These are phyloP conservation scores for Trinectes maculatus DNA, from an alignment of 2,113 vertebrate genomes.

Conservation along the genomic window DNA sequence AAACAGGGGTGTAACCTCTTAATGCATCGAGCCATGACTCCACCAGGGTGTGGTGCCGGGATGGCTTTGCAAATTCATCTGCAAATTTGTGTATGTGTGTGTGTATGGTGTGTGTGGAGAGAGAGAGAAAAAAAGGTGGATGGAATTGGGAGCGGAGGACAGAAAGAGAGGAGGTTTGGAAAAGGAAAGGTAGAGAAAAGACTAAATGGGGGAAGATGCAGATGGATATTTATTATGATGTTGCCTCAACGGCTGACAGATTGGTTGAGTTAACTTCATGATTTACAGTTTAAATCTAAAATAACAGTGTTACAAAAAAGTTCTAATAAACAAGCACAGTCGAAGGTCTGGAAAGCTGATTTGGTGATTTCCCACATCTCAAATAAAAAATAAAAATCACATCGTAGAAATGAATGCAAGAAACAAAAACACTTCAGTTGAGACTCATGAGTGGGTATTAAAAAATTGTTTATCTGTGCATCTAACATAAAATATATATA, in stretches of 20 bases:
- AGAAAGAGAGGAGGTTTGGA: not conserved
- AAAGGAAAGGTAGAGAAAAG: not conserved
- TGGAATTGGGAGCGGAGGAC: not conserved
- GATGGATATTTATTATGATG: not conserved
- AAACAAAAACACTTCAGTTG: not conserved
- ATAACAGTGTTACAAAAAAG: not conserved
- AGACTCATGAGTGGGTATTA: not conserved
- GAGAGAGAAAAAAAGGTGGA: too few species aligned
- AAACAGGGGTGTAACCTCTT: constrained; percentile 71
- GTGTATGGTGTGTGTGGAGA: constrained; percentile 8
- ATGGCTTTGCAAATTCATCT: constrained; percentile 34
- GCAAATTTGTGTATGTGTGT: constrained; percentile 10
- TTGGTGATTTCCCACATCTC: too few species aligned
- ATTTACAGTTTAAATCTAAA: not conserved
- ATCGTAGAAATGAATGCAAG: not conserved
- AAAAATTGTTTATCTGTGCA: too few species aligned
- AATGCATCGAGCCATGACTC: constrained; percentile 64
- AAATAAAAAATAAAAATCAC: too few species aligned
- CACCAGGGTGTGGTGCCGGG: constrained; percentile 52
- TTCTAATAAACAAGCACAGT: not conserved
- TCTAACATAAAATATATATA: too few species aligned
- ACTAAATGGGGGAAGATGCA: not conserved
- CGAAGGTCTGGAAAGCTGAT: not conserved
- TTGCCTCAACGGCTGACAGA: not conserved
- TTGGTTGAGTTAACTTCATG: not conserved